phyloP scores from a whole-genome alignment of 2,797 vertebrate species.

The Cossypha heuglini region DNA sequence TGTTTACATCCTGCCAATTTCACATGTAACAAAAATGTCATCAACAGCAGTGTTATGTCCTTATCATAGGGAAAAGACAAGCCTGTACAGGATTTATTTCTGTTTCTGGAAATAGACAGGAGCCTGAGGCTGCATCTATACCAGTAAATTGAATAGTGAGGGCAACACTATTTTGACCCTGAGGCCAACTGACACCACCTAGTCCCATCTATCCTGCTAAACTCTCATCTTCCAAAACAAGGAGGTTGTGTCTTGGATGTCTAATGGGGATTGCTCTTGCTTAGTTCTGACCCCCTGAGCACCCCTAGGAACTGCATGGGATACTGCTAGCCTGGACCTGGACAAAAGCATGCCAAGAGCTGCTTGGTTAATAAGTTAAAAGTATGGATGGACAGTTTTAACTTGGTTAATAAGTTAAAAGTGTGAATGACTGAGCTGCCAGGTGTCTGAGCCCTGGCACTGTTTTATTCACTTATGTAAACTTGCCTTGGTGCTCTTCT shows the following conservation, averaged over 20 bases:
- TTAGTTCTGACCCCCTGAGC: neutral
- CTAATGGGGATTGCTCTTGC: neutral
- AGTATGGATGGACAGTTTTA: neutral
- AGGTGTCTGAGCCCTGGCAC: neutral
- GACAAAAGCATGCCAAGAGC: neutral
- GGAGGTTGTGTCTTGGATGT: neutral
- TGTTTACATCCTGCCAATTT: slow-evolving; percentile 34
- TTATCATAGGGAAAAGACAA: neutral
- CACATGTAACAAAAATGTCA: neutral
- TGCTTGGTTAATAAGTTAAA: neutral
- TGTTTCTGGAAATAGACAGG: neutral
- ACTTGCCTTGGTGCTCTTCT: neutral
- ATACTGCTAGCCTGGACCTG: neutral
- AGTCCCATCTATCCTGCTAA: neutral
- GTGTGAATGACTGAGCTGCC: neutral
- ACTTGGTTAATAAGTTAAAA: neutral
- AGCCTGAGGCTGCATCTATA: neutral
- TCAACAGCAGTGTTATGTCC: neutral
- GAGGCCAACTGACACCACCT: neutral
- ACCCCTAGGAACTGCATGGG: neutral
- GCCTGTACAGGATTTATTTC: neutral
- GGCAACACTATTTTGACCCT: neutral
- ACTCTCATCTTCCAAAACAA: neutral
- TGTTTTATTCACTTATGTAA: rapidly evolving
- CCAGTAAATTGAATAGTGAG: neutral